Evolutionary conservation across 2,113 vertebrate genomes (phyloP).

Genomic region (Galeopterus variegatus): DNA sequence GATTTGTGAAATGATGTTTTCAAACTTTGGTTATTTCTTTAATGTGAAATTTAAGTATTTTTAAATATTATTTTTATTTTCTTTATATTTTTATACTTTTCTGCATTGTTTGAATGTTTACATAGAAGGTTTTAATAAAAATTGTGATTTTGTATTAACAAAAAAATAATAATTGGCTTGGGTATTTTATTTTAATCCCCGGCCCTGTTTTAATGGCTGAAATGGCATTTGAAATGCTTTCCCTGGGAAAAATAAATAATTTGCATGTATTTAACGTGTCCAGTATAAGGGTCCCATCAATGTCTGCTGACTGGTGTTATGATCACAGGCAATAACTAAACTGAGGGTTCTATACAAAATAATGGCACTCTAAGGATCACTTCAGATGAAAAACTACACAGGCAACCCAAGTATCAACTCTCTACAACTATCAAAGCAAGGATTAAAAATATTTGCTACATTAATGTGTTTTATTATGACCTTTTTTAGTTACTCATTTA

Average conservation of each 20-base stretch:
- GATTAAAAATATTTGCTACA: not conserved
- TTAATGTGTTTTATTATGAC: not conserved
- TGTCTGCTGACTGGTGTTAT: not conserved
- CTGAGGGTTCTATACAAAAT: not conserved
- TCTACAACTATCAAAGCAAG: not conserved
- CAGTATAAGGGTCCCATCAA: not conserved
- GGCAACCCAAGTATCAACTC: not conserved
- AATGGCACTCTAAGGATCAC: not conserved
- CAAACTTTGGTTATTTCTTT: constrained; percentile 17
- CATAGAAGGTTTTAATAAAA: not conserved
- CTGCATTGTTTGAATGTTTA: not conserved
- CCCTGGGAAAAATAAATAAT: constrained; percentile 14
- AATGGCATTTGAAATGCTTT: not conserved
- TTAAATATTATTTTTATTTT: not conserved
- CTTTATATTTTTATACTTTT: not conserved
- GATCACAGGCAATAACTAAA: not conserved
- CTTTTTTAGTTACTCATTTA: not conserved
- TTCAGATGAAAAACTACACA: not conserved
- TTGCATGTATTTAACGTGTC: not conserved
- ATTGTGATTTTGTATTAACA: not conserved
- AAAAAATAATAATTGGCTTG: not conserved
- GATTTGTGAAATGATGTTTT: not conserved
- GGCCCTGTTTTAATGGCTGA: not conserved
- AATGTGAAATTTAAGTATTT: not conserved
- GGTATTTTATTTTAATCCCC: not conserved